Percentiles rank a stretch among this genome's conserved stretches.
These are phyloP conservation scores for Craniophora ligustri DNA, from an alignment of 2,888 invertebrate species.

Conservation along the genomic window DNA sequence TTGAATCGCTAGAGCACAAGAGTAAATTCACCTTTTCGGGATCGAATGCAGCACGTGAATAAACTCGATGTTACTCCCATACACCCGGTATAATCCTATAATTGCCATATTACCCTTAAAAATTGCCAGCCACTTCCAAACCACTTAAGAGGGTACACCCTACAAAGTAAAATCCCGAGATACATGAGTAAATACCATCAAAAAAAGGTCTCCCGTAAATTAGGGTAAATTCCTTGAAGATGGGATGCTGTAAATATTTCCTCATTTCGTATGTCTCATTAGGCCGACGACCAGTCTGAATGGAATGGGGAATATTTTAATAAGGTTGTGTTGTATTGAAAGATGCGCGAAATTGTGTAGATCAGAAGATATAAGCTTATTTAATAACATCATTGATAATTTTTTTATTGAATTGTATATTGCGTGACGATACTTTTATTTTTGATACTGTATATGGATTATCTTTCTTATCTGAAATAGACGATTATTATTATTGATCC, in stretches of 20 bases:
- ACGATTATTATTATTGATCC: no score
- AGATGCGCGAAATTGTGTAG: not conserved
- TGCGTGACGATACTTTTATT: no score
- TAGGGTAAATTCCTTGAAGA: conserved; percentile 32
- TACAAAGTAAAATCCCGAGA: conserved; percentile 11
- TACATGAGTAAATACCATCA: conserved; percentile 28
- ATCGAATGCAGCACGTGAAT: no score
- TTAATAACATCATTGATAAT: no score
- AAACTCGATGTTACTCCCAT: no score
- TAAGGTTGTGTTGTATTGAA: not conserved
- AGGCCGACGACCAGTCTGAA: conserved; percentile 8
- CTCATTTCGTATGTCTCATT: conserved; percentile 41
- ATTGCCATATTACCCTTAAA: not conserved
- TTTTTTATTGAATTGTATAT: no score
- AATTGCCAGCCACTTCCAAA: conserved; percentile 7
- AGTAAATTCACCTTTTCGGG: no score
- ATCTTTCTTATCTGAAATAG: no score
- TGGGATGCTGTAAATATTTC: conserved; percentile 30
- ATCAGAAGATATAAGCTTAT: no score
- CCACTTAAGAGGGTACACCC: conserved; percentile 8
- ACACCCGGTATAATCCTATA: not conserved
- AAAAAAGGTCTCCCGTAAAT: conserved; percentile 31
- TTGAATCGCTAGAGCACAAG: no score
- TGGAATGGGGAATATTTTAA: conserved; percentile 23
- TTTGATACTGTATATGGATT: no score